Conservation (phyloP, 2,888 invertebrate species). For the Serrognathus titanus region DNA sequence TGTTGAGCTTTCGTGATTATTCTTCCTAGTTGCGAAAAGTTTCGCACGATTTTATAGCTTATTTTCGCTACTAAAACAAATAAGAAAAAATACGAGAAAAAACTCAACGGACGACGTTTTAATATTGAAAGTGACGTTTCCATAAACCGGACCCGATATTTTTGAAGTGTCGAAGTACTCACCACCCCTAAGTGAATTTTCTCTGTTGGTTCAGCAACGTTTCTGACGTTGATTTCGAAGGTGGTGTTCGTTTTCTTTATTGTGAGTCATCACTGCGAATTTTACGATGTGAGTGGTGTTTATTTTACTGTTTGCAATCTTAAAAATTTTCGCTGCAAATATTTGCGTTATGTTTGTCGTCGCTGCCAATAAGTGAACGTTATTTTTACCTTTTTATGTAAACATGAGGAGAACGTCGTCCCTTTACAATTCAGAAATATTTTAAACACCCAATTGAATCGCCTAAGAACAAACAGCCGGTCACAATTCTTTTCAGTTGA, state of each 20-base stretch:
- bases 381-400: too few species aligned
- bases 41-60: conserved; percentile 2
- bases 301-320: background rate
- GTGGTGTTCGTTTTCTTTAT: conserved; percentile 2
- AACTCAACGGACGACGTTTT: background rate
- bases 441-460: too few species aligned
- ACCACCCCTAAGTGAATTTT: conserved; percentile 1
- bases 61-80: conserved; percentile 1
- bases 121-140: background rate
- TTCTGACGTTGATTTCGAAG: background rate
- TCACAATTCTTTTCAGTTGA: too few species aligned
- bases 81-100: background rate
- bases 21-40: conserved; percentile 8
- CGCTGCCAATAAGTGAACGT: too few species aligned
- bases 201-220: background rate
- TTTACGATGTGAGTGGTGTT: conserved; percentile 1
- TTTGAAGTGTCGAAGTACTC: background rate
- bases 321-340: too few species aligned
- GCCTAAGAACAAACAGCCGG: too few species aligned
- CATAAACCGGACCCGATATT: background rate
- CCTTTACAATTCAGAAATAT: too few species aligned
- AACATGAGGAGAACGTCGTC: too few species aligned
- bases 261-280: background rate
- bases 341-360: too few species aligned
- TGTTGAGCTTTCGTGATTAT: conserved; percentile 11